Base-by-base conservation (phyloP, 2,113 vertebrate genomes). In the Corydoras sp. region DNA sequence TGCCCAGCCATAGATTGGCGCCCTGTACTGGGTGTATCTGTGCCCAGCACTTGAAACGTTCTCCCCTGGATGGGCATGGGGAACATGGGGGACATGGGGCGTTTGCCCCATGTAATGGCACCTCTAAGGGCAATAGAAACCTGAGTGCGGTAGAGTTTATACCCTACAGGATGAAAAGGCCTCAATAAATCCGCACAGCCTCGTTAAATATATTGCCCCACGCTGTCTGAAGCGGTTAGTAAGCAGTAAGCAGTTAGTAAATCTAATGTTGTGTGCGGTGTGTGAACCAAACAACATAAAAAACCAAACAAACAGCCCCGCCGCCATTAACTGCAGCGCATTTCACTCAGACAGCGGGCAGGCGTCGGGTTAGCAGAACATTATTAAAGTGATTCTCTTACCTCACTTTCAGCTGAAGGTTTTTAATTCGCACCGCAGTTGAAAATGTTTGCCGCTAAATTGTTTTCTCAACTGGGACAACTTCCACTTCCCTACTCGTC, bases 401-500 rank as follows among this genome's bases (percentile, higher is more conserved):
- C 77, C 77, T 79, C 68, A 2, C n/a, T 11, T 51, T 59, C 13
- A 11, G 71, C 30, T 62, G 11, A 43, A 43, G 35, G 18, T 65
- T 56, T 62, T 73, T 18, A 69, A 24, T 32, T 62, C 61, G 55
- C 59, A 10, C 58, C 18, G 71, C 29, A 65, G 58, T 24, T 61
- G 6, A 58, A 58, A 62, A 56, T 61, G 30, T 58, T 53, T 50
- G 51, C 66, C 12, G 59, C 35, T 12, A 9, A 32, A 70, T 54
- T 29, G 66, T 54, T 72, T 65, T 70, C 62, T 58, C 67, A 73
- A 76, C 56, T 62, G n/a, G 58, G 61, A 58, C 70, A 79, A 75
- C 64, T 73, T 75, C 65, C 55, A 75, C 77, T 76, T 76, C 74
- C 74, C 58, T 59, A 60, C 48, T 79, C n/a, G 69, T 4, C 31